Evolutionary conservation across 1,140 invertebrate genomes (phyloP).

Genomic region (Eupristina koningsbergeri): DNA sequence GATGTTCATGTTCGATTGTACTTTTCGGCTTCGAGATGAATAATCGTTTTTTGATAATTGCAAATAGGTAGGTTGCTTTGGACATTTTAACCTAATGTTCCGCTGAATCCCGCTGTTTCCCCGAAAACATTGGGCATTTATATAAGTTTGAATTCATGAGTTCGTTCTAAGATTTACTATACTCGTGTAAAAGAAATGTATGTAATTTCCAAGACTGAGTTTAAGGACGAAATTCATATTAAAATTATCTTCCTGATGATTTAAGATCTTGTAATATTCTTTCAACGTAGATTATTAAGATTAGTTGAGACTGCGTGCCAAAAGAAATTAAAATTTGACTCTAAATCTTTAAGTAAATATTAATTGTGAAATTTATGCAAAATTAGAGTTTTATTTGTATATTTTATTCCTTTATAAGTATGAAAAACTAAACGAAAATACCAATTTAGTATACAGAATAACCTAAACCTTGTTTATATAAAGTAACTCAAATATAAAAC

Average conservation of each 20-base stretch:
- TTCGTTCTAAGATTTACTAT: not conserved
- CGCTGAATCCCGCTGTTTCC: not conserved
- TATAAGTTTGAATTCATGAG: not conserved
- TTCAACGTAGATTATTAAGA: too few relatives aligned
- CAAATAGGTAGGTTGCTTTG: not conserved
- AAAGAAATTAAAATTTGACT: too few relatives aligned
- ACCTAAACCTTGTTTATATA: too few relatives aligned
- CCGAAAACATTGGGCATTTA: not conserved
- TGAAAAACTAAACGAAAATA: too few relatives aligned
- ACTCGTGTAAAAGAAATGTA: not conserved
- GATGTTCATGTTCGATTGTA: not conserved
- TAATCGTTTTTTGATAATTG: constrained; percentile 43
- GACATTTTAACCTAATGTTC: not conserved
- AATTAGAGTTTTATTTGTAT: too few relatives aligned
- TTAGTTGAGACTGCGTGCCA: too few relatives aligned
- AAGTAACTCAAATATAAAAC: not conserved
- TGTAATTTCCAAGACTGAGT: not conserved
- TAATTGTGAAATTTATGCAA: too few relatives aligned
- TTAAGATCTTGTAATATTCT: not conserved
- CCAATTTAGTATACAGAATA: too few relatives aligned
- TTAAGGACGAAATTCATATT: not conserved
- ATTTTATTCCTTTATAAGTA: too few relatives aligned
- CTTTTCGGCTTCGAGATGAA: not conserved
- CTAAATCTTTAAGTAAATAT: too few relatives aligned
- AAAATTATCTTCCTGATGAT: not conserved